A percentile compares a stretch with the other conserved stretches of the same genome.
These are phyloP conservation scores for Trogon surrucura DNA, from an alignment of 2,113 vertebrate species.

Conservation along the genomic window DNA sequence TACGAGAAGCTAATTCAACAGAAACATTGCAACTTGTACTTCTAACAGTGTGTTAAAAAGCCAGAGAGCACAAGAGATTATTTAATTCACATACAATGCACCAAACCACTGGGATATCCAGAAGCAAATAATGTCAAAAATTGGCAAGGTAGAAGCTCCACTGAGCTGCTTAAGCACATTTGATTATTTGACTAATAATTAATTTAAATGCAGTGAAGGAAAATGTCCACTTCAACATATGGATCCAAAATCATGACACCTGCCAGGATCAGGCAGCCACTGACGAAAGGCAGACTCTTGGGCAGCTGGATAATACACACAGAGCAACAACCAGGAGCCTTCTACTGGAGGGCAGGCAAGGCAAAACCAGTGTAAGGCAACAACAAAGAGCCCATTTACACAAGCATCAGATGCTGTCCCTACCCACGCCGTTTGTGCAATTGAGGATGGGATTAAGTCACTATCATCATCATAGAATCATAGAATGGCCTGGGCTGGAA, in stretches of 20 bases:
- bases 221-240: background rate
- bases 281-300: too few species aligned
- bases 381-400: background rate
- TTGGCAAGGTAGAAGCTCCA: background rate
- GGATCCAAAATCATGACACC: fast-evolving
- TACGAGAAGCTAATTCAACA: background rate
- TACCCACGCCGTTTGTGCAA: background rate
- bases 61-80: background rate
- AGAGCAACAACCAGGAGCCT: background rate
- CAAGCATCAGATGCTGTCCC: background rate
- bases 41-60: background rate
- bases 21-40: background rate
- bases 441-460: background rate
- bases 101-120: background rate
- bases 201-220: background rate
- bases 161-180: background rate
- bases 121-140: background rate
- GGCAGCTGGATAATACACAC: background rate
- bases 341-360: background rate
- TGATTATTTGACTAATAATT: background rate
- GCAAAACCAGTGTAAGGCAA: background rate
- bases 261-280: background rate
- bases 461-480: too few species aligned
- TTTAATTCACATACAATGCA: background rate
- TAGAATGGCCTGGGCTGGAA: too few species aligned